These are phyloP conservation scores for Drosophila parabipectinata DNA, from an alignment of 1,140 invertebrate genomes.

Conservation along the genomic window DNA sequence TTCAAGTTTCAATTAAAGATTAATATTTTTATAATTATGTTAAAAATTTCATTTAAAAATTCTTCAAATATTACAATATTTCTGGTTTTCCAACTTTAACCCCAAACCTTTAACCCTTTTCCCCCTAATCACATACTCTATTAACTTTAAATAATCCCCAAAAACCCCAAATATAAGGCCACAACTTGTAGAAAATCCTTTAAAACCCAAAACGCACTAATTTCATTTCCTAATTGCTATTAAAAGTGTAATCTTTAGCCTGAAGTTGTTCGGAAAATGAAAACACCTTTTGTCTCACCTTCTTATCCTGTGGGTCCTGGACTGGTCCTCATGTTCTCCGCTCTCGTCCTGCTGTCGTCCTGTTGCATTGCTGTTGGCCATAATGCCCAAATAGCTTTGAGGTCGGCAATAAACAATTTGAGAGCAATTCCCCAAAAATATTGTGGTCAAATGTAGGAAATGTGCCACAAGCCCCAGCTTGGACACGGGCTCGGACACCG, in stretches of 20 bases:
- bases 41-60: no score
- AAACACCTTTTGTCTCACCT: constrained; percentile 13
- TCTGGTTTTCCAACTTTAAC: no score
- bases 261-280: constrained; percentile 7
- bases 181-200: not conserved
- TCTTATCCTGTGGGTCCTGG: not conserved
- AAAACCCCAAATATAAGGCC: not conserved
- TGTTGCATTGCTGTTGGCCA: constrained; percentile 9
- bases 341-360: not conserved
- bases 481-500: no score
- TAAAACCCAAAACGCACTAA: not conserved
- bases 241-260: constrained; percentile 25
- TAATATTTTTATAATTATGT: no score
- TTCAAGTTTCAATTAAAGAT: no score
- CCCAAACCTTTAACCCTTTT: no score
- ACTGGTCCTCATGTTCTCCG: no score
- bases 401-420: constrained; percentile 58
- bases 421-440: constrained; percentile 53
- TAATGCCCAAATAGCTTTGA: constrained; percentile 49
- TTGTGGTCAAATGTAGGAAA: constrained; percentile 57
- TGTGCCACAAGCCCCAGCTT: constrained; percentile 31
- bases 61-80: no score
- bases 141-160: not conserved
- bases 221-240: constrained; percentile 27
- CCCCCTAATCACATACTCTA: not conserved